Conservation (phyloP, 2,113 vertebrate species). For the Sterrhoptilus dennistouni region DNA sequence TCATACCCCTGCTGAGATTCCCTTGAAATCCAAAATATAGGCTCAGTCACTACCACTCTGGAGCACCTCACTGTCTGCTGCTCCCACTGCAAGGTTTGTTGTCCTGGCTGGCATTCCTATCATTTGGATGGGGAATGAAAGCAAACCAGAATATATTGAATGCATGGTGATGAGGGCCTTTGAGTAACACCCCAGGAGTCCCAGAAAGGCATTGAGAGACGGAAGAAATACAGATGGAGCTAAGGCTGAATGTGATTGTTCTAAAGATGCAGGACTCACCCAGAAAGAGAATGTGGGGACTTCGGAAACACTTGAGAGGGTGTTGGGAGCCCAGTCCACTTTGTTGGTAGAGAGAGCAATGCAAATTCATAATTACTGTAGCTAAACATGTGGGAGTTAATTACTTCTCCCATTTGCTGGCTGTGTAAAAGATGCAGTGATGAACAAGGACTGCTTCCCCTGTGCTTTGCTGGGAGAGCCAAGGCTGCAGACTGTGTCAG, state of each 20-base stretch:
- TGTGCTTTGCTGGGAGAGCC: background rate
- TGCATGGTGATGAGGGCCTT: background rate
- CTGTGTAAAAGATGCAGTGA: background rate
- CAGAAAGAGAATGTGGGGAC: background rate
- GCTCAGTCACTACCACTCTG: background rate
- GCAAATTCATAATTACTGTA: constrained; percentile 3
- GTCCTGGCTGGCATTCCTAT: background rate
- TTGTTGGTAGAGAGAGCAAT: background rate
- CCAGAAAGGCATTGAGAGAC: background rate
- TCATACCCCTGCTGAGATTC: background rate
- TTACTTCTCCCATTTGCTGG: background rate
- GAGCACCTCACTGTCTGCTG: background rate
- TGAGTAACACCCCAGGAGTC: background rate
- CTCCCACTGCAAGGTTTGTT: background rate
- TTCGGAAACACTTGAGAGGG: background rate
- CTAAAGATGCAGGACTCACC: background rate
- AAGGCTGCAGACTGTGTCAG: background rate
- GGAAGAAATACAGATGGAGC: background rate
- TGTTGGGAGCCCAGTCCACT: background rate
- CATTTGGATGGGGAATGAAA: background rate
- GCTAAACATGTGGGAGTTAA: background rate
- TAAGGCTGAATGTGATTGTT: background rate
- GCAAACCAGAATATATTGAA: background rate
- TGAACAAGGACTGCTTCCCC: background rate
- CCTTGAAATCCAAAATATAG: background rate